Base-by-base conservation (phyloP, 2,797 vertebrate genomes). In the Podargus strigoides region DNA sequence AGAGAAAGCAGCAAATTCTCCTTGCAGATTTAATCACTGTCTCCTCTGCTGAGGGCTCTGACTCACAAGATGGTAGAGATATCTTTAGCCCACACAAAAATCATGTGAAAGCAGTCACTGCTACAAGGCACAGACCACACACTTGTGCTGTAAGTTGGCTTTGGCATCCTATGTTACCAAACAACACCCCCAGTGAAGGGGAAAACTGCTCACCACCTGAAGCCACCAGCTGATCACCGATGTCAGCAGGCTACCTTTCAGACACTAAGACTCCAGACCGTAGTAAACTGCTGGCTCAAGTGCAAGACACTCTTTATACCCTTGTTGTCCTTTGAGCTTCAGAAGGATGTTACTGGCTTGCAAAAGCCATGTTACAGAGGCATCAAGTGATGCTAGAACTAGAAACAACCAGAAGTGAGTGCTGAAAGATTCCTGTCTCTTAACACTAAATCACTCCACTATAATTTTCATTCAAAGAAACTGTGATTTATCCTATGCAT, bases 21-120 rank as follows among this genome's bases (percentile, higher is more conserved):
- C 80, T 82, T 92, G 87, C 73, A 89, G 85, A 95, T 96, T 92
- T 93, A 95, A 96, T 97, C 90, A 92, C 85, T 55, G 22, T 58
- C 77, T 77, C 68, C 63, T 93, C 62, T 85, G 83, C 91, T 93
- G 75, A 4, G 3, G 76, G 80, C 73, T 94, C 58, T 96, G 91
- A 87, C 47, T 93, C 89, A 93, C 56, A 55, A 91, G 90, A 90
- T 84, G 46, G 89, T 63, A 66, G 69, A 94, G 93, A 86, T 94
- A 95, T 75, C 85, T 89, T 91, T 59, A 84, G 87, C 69, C 66
- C 74, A 83, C 32, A 46, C 73, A 75, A 78, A 78, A 88, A 94
- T 47, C 55, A 75, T 15, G 39, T 50, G 76, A 60, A 73, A 91
- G 50, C 50, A 75, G 41, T 46, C 16, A 1, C 79, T 53, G 62